Evolutionary conservation across 1,140 invertebrate genomes (phyloP).

Genomic region (Anoplophora glabripennis): DNA sequence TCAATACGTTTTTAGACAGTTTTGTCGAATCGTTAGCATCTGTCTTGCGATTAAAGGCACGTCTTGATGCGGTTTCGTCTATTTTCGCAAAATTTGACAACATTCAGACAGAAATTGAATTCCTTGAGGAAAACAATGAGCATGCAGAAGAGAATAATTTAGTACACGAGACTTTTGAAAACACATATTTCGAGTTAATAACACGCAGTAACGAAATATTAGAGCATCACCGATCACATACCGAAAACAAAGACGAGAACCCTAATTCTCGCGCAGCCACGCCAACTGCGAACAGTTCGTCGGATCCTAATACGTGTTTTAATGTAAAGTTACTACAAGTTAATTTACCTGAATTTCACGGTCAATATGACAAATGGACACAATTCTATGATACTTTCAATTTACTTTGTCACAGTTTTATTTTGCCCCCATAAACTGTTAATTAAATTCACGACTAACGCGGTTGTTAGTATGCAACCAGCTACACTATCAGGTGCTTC

Average conservation of each 20-base stretch:
- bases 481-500: too few relatives aligned
- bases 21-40: neutral
- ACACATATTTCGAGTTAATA: conserved; percentile 5
- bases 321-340: neutral
- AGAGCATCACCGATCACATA: neutral
- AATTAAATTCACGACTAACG: conserved; percentile 28
- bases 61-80: conserved; percentile 1
- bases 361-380: conserved; percentile 38
- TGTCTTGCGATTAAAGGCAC: neutral
- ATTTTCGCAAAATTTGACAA: neutral
- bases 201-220: neutral
- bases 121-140: neutral
- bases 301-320: neutral
- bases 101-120: conserved; percentile 13
- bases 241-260: neutral
- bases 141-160: conserved; percentile 1
- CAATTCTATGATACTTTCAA: conserved; percentile 40
- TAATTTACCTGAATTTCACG: conserved; percentile 35
- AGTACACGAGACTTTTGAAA: conserved; percentile 11
- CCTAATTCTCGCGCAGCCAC: neutral
- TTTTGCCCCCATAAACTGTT: too few relatives aligned
- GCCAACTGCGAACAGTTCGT: neutral
- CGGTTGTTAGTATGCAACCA: too few relatives aligned
- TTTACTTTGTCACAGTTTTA: too few relatives aligned
- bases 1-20: neutral